Evolutionary conservation across 2,797 vertebrate species (phyloP), one percentile per base, ranked within the genome.

Genomic region (Tenualosa ilisha): DNA sequence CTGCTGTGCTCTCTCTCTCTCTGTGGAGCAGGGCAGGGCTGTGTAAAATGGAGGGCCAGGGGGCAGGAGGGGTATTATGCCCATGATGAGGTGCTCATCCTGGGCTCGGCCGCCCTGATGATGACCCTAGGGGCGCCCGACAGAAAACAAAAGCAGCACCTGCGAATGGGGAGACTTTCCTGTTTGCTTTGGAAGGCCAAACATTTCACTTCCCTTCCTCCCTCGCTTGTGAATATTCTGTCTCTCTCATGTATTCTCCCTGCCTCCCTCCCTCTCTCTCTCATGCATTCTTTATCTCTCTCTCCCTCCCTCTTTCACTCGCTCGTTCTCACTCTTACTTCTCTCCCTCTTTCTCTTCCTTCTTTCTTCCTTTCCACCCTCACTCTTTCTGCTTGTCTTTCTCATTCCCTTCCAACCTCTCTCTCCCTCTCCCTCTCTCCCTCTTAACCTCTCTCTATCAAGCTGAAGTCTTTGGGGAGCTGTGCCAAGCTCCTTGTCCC

Each of bases 151-250:
- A 93, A 90, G 89, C 91, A 92, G 91, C 94, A 96, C 95, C 94
- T 95, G 94, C 93, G 92, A 89, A 93, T 91, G 26, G 89, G 86
- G 89, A 91, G 91, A 89, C 91, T 90, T 94, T 95, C 94, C 94
- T 95, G 94, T 96, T 95, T 95, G 91, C 86, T 84, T 94, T 95
- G 94, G 94, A 94, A 84, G 83, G 85, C 85, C 1, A 43, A 88
- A 49, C 15, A 63, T 90, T 94, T 94, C 94, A 93, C 91, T 85
- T 90, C 91, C 88, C 85, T 88, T 86, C 85, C 85, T 83, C 81
- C 82, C 54, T 15, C 2, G 0, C 51, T 53, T 53, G 49, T 50
- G 49, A 50, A 9, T 13, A 53, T 53, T 53, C 8, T 31, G 6
- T 72, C 65, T 37, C 31, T 37, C 31, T 37, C 68, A 31, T 31